phyloP scores from a whole-genome alignment of 2,113 vertebrate species.

The Rhizomys pruinosus region DNA sequence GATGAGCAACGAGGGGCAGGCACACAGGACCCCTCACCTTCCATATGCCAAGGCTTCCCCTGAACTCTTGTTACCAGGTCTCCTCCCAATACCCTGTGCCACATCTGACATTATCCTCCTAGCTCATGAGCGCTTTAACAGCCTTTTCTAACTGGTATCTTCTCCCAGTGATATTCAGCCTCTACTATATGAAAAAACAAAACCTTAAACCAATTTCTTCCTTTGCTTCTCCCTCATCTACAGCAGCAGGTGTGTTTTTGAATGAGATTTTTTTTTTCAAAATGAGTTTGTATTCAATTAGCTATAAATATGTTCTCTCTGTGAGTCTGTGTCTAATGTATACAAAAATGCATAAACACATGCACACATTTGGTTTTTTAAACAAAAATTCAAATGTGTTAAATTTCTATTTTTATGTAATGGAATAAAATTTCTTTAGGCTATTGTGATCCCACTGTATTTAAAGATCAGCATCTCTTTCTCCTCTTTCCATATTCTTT shows the following conservation, averaged over 20 bases:
- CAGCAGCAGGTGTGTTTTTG: slow-evolving; percentile 49
- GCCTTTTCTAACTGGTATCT: slow-evolving; percentile 46
- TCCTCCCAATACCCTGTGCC: neutral
- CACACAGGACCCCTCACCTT: neutral
- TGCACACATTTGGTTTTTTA: neutral
- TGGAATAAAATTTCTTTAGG: neutral
- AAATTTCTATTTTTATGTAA: slow-evolving; percentile 11
- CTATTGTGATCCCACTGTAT: neutral
- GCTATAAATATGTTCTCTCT: neutral
- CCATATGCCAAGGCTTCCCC: neutral
- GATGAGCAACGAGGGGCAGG: neutral
- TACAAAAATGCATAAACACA: neutral
- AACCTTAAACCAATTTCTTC: neutral
- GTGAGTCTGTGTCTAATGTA: neutral
- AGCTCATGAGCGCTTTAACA: slow-evolving; percentile 43
- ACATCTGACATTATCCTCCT: neutral
- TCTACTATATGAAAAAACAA: slow-evolving; percentile 30
- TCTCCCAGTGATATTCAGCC: no score
- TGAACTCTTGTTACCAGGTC: neutral
- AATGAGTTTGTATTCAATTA: slow-evolving; percentile 54
- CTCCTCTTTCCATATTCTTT: neutral
- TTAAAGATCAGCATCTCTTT: neutral
- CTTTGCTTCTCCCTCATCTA: neutral
- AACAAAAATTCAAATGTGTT: slow-evolving; percentile 4
- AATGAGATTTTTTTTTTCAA: slow-evolving; percentile 22